Conservation (phyloP, 2,113 vertebrate species). For the Camarhynchus parvulus region DNA sequence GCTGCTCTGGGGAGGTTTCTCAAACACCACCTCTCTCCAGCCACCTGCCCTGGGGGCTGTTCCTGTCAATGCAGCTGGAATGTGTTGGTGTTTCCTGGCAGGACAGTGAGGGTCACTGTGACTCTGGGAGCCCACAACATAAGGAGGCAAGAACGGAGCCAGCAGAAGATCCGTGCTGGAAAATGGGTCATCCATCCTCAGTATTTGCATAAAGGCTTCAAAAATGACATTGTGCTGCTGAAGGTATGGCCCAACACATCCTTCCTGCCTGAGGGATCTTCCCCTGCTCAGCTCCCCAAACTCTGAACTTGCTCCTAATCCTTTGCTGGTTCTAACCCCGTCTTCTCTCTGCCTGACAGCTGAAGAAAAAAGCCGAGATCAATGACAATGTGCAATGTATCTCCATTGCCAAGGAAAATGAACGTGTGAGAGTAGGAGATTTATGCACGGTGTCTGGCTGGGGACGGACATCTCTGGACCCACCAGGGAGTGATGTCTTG, state of each 20-base stretch:
- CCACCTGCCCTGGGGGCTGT: too few relatives aligned
- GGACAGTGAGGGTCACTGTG: fast-evolving
- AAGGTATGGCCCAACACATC: background rate
- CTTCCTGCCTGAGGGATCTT: background rate
- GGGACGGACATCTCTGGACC: fast-evolving
- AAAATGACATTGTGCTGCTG: background rate
- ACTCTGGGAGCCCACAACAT: background rate
- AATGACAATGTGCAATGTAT: fast-evolving
- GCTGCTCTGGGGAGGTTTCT: background rate
- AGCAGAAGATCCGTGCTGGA: fast-evolving
- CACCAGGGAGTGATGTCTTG: background rate
- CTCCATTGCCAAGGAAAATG: fast-evolving
- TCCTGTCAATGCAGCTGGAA: background rate
- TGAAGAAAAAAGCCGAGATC: fast-evolving
- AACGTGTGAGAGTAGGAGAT: fast-evolving
- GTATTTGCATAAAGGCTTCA: too few relatives aligned
- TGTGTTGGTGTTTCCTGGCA: background rate
- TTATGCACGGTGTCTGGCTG: fast-evolving
- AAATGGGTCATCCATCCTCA: background rate
- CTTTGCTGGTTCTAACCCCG: fast-evolving
- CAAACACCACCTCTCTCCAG: background rate
- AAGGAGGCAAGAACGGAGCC: fast-evolving
- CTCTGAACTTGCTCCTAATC: background rate
- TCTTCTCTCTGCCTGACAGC: background rate
- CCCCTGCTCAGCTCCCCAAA: background rate